A percentile compares a stretch with the other conserved stretches of the same genome.
Conservation (phyloP, 92 coral and sea anemone species). For the Galaxea fascicularis region DNA sequence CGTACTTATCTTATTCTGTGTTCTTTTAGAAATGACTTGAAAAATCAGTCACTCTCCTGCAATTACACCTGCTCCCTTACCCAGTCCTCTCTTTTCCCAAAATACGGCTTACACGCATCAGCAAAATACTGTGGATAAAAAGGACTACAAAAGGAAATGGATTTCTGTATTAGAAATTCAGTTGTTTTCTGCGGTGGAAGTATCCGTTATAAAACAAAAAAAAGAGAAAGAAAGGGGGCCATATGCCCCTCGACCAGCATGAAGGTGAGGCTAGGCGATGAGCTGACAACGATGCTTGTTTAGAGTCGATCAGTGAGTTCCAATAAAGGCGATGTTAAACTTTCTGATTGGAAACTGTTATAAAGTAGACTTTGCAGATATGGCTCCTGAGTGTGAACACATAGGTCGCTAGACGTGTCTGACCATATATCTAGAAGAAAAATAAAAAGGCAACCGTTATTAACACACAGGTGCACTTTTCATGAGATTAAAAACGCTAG, state of each 20-base stretch:
- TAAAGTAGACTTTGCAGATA: constrained; percentile 79
- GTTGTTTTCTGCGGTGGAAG: too few relatives aligned
- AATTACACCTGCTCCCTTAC: too few relatives aligned
- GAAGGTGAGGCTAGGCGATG: background rate
- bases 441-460: background rate
- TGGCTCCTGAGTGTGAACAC: constrained; percentile 89
- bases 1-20: too few relatives aligned
- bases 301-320: constrained; percentile 73
- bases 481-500: background rate
- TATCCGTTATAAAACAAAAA: background rate
- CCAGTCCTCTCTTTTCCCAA: too few relatives aligned
- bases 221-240: background rate
- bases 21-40: too few relatives aligned
- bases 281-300: background rate
- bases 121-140: too few relatives aligned
- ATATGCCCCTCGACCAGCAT: background rate
- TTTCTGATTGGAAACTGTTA: constrained; percentile 60
- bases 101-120: too few relatives aligned
- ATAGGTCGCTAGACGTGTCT: constrained; percentile 45
- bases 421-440: constrained; percentile 43
- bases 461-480: background rate
- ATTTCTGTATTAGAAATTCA: too few relatives aligned
- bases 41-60: too few relatives aligned
- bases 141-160: too few relatives aligned
- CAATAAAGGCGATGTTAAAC: constrained; percentile 68